These are phyloP conservation scores for Sthenelais limicola DNA, from an alignment of 2,888 invertebrate genomes.

Conservation along the genomic window DNA sequence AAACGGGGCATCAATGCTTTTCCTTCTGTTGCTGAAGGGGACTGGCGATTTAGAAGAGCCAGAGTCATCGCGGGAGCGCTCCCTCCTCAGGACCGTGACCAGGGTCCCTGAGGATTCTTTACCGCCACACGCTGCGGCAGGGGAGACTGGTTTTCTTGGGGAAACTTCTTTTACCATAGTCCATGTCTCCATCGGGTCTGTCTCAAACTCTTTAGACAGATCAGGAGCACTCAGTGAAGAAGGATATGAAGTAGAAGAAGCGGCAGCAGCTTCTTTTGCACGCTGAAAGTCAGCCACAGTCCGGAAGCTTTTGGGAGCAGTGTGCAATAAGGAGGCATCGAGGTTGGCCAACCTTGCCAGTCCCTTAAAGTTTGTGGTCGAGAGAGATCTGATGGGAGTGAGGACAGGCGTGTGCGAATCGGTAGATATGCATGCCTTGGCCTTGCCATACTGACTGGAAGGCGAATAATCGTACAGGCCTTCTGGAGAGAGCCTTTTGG, in stretches of 20 bases:
- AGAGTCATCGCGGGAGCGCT: slow-evolving; percentile 22
- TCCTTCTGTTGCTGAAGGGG: too few relatives aligned
- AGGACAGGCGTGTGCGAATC: slow-evolving; percentile 1
- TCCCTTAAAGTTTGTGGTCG: neutral
- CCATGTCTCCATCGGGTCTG: slow-evolving; percentile 5
- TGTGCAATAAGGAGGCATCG: neutral
- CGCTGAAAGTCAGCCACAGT: slow-evolving; percentile 28
- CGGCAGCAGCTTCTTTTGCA: too few relatives aligned
- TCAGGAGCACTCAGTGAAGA: too few relatives aligned
- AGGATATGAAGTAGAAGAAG: too few relatives aligned
- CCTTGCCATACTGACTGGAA: slow-evolving; percentile 18
- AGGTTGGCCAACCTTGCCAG: slow-evolving; percentile 5
- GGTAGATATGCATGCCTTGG: slow-evolving; percentile 11
- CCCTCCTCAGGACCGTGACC: slow-evolving; percentile 18
- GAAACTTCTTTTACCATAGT: slow-evolving; percentile 29
- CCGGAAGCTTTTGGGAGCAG: neutral
- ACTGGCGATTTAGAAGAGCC: slow-evolving; percentile 24
- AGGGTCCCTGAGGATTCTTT: slow-evolving; percentile 29
- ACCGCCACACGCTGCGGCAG: neutral
- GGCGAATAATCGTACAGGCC: slow-evolving; percentile 19
- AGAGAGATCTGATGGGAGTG: slow-evolving; percentile 6
- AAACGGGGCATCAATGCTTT: too few relatives aligned
- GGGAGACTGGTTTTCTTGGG: slow-evolving; percentile 12
- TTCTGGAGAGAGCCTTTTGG: slow-evolving; percentile 15
- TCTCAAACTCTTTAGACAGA: too few relatives aligned